Percentiles rank a stretch among this genome's conserved stretches.
These are phyloP conservation scores for Drosophila koepferae DNA, from an alignment of 2,888 invertebrate genomes.

Conservation along the genomic window DNA sequence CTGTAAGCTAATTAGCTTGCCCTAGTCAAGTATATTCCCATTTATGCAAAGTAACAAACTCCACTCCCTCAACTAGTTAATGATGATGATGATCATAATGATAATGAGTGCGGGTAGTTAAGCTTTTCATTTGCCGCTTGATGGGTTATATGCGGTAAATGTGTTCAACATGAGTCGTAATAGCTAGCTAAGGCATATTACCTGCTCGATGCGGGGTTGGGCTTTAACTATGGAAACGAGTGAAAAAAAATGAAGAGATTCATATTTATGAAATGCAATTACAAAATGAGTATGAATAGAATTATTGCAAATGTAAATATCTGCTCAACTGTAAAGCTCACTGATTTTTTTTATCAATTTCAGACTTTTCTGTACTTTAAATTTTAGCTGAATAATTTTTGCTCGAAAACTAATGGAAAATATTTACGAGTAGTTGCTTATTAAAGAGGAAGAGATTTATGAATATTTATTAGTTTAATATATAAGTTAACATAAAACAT, in stretches of 20 bases:
- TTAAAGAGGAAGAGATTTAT: no score
- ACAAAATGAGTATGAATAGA: no score
- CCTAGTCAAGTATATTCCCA: constrained; percentile 32
- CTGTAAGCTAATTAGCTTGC: constrained; percentile 71
- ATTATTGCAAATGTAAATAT: not conserved
- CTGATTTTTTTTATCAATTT: not conserved
- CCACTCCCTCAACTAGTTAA: constrained; percentile 11
- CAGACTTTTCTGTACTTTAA: not conserved
- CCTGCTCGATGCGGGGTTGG: not conserved
- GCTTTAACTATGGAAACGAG: not conserved
- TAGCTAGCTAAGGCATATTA: not conserved
- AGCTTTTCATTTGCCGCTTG: constrained; percentile 50
- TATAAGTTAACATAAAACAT: no score
- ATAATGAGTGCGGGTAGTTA: constrained; percentile 13
- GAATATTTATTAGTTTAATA: no score
- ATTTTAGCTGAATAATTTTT: not conserved
- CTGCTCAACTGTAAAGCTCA: not conserved
- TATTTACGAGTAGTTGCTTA: no score
- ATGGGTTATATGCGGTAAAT: constrained; percentile 26
- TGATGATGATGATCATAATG: constrained; percentile 13
- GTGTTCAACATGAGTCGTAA: constrained; percentile 8
- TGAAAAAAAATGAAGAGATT: no score
- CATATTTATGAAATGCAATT: not conserved
- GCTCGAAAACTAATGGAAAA: no score
- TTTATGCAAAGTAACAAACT: constrained; percentile 38